A percentile compares a stretch with the other conserved stretches of the same genome.
These are phyloP conservation scores for Todiramphus saurophagus DNA, from an alignment of 2,113 vertebrate genomes.

Conservation along the genomic window DNA sequence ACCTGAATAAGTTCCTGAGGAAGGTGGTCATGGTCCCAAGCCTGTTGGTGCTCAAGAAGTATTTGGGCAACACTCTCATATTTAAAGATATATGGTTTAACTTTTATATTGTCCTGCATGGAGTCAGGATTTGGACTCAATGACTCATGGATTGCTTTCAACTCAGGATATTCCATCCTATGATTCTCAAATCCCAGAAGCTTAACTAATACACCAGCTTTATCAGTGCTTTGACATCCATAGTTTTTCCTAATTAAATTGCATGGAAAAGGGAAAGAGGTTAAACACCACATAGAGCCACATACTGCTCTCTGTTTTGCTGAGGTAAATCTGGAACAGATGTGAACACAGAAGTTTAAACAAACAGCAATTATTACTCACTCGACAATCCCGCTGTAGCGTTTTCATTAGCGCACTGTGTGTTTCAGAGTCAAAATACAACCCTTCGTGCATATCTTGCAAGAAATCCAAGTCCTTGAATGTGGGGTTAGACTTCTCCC, in stretches of 20 bases:
- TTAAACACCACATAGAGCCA: neutral
- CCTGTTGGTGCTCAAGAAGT: neutral
- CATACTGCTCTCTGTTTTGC: neutral
- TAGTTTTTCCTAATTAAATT: neutral
- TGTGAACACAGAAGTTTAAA: neutral
- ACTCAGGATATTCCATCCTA: neutral
- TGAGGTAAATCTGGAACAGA: neutral
- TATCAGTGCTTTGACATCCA: neutral
- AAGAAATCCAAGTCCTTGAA: constrained; percentile 98
- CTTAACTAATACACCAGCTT: neutral
- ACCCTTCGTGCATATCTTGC: constrained; percentile 92
- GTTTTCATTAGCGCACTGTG: constrained; percentile 95
- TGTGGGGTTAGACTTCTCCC: constrained; percentile 84
- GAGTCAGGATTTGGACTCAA: neutral
- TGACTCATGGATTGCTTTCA: neutral
- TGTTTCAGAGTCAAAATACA: constrained; percentile 92
- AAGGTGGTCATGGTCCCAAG: neutral
- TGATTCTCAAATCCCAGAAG: neutral
- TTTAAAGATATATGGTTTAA: neutral
- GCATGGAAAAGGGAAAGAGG: neutral
- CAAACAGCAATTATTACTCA: constrained; percentile 67
- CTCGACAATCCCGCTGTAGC: constrained; percentile 92
- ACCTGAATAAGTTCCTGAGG: neutral
- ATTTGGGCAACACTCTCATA: neutral
- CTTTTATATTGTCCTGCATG: neutral